Conservation (phyloP, 2,113 vertebrate species). For the Bagarius yarrelli region DNA sequence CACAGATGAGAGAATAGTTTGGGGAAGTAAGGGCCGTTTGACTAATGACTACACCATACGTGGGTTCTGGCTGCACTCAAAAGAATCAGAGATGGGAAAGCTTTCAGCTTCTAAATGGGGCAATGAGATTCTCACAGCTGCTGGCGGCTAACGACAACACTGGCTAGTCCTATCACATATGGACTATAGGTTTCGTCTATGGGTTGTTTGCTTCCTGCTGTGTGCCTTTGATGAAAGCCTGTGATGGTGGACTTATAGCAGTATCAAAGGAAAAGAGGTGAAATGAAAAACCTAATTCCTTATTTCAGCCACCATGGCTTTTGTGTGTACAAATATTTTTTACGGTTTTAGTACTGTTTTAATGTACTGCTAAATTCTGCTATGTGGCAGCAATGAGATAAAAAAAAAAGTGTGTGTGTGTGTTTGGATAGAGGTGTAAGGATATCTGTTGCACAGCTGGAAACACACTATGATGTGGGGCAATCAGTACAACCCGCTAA, state of each 20-base stretch:
- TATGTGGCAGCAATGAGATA: neutral
- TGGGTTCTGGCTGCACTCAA: constrained; percentile 1
- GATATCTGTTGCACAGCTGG: constrained; percentile 7
- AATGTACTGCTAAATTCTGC: neutral
- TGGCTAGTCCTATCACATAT: constrained; percentile 7
- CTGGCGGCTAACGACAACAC: constrained; percentile 9
- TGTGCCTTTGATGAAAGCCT: constrained; percentile 34
- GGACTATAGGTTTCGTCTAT: constrained; percentile 1
- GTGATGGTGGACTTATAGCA: constrained; percentile 37
- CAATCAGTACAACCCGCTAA: neutral
- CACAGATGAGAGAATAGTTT: constrained; percentile 16
- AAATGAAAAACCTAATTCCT: constrained; percentile 40
- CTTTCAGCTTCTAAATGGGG: constrained; percentile 12
- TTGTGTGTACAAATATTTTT: constrained; percentile 29
- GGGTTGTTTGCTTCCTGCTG: constrained; percentile 20
- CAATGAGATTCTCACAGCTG: constrained; percentile 5
- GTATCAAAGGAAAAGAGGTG: constrained; percentile 30
- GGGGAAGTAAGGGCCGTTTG: constrained; percentile 20
- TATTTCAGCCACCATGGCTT: constrained; percentile 7
- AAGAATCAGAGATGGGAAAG: constrained; percentile 36
- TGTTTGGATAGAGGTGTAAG: constrained; percentile 6
- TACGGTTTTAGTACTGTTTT: neutral
- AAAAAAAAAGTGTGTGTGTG: neutral
- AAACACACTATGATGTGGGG: neutral
- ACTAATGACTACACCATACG: constrained; percentile 48